Evolutionary conservation across 30 jellyfish, hydroid and myxozoan genomes (phyloP), one percentile per base, ranked within the genome.

Genomic region (Haliclystus octoradiatus): DNA sequence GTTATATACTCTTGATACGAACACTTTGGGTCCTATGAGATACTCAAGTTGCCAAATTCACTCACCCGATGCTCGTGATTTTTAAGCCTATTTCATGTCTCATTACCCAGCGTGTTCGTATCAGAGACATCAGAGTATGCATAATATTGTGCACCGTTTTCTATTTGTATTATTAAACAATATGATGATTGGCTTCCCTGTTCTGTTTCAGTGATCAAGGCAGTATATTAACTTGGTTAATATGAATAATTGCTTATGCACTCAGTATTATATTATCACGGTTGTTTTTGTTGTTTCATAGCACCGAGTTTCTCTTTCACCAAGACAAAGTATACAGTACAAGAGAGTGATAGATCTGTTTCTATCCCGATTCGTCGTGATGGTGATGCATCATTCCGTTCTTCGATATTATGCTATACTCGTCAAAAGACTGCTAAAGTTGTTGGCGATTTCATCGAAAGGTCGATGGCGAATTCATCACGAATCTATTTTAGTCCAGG

Each of bases 391-490:
- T 69, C 89, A 46, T 81, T 63, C 66, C 69, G 62, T 66, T 52
- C 93, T 15, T 76, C 71, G n/a, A 94, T 90, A 46, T 60, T 93
- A 2, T 90, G 99, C 51, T 90, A 81, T 80, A 90, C 99, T 7
- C 35, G 95, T 50, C 95, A 90, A 65, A 69, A 62, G 47, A 69
- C 93, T 23, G 95, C 99, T 7, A 49, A 9, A 23, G 99, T 79
- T 63, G 86, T 50, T 33, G 68, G 77, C 29, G 99, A 90, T 72
- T 90, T 53, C 66, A 64, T 65, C 23, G 99, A 90, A 61, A 31
- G 95, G 26, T 74, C 77, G 23, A 78, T 82, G 52, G 74, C 94
- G 1, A 78, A 90, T 67, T 76, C 82, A 3, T 90, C 99, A 28
- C 68, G 81, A 28, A 82, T 90, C 14, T 69, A 66, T 52, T 90